Evolutionary conservation across 1,140 invertebrate species (phyloP).

Genomic region (Meloidogyne exigua): DNA sequence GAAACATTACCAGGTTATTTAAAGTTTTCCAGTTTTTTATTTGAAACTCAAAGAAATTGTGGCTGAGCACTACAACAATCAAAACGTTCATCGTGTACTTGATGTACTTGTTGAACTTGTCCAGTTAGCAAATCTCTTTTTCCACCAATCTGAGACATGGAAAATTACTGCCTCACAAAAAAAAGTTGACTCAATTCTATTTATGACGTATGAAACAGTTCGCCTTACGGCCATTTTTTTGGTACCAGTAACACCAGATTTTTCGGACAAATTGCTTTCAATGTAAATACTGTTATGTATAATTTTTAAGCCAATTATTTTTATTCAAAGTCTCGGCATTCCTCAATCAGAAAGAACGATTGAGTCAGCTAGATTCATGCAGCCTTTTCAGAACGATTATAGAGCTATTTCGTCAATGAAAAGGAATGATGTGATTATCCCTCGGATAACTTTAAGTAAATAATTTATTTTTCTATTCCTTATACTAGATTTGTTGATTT

Average conservation of each 20-base stretch:
- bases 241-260: not conserved
- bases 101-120: not conserved
- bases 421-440: not conserved
- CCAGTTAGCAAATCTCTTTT: not conserved
- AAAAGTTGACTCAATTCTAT: not conserved
- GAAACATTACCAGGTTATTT: not conserved
- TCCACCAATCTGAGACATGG: not conserved
- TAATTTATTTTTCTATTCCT: not conserved
- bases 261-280: not conserved
- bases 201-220: not conserved
- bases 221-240: not conserved
- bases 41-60: not conserved
- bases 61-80: not conserved
- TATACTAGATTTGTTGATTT: too few relatives aligned
- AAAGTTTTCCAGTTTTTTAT: not conserved
- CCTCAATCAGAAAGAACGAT: not conserved
- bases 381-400: not conserved
- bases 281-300: not conserved
- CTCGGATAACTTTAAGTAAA: not conserved
- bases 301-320: not conserved
- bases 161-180: not conserved
- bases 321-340: not conserved
- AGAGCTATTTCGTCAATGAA: not conserved
- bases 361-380: not conserved
- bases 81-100: not conserved